Evolutionary conservation across 2,888 invertebrate genomes (phyloP), one percentile per base, ranked within the genome.

Genomic region (Erebia epiphron): DNA sequence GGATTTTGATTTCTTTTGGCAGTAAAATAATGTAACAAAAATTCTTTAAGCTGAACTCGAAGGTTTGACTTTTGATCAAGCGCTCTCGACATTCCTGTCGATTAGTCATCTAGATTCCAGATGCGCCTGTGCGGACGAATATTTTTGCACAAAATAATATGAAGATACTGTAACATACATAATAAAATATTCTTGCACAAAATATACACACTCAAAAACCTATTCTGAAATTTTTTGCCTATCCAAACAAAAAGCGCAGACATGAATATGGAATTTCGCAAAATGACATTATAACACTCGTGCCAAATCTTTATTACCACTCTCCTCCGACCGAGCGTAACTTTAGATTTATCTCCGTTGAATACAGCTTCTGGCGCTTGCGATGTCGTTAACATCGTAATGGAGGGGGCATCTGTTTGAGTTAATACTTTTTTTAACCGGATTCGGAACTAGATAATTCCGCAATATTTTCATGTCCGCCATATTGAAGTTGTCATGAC

Each of bases 291-390:
- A 61, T 57, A 57, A 72, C 60, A 67, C 70, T 61, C 74, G 72
- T 75, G 75, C 75, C 75, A 75, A 75, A 74, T 75, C 71, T 75
- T 74, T 75, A 75, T 75, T 73, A 74, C 74, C 75, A 56, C 68
- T 66, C 69, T 58, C 72, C 68, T 74, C 57, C 68, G 63, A 43
- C 68, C 70, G 63, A 68, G 18, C 64, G 64, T 64, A 49, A 74
- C 72, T 70, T 72, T 26, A 68, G 49, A 74, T 70, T 56, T 64
- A 67, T 74, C 60, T 66, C 35, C 58, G 52, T 63, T 67, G 52
- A 68, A 64, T 57, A 65, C 46, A 41, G 61, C 69, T 68, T 70
- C 72, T 74, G 74, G 74, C 74, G 70, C 70, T 68, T 62, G 65
- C 18, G 62, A 60, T 21, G 35, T 65, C 69, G 67, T 68, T 70